Evolutionary conservation across 2,888 invertebrate species (phyloP).

Genomic region (Apamea monoglypha): DNA sequence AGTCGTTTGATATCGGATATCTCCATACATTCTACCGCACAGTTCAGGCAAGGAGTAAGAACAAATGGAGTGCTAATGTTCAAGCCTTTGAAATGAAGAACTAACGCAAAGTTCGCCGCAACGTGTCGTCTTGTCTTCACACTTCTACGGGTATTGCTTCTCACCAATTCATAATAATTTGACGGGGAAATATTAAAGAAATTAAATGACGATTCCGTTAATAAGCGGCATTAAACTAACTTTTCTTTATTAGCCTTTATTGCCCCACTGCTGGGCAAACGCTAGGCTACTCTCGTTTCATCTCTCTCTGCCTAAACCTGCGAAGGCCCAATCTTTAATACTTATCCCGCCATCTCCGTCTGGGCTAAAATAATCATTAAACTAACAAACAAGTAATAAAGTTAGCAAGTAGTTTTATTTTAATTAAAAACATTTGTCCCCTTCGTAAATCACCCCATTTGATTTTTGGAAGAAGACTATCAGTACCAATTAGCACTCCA

Average conservation of each 20-base stretch:
- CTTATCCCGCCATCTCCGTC: too few relatives aligned
- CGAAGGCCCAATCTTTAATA: too few relatives aligned
- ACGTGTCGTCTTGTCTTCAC: not conserved
- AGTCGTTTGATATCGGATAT: slow-evolving; percentile 80
- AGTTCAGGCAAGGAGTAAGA: slow-evolving; percentile 54
- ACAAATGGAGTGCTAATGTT: slow-evolving; percentile 22
- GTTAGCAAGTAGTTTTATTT: not conserved
- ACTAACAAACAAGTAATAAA: not conserved
- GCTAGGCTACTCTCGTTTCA: too few relatives aligned
- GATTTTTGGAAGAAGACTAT: not conserved
- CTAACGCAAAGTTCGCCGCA: not conserved
- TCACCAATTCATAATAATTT: not conserved
- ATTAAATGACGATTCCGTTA: not conserved
- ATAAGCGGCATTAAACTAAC: not conserved
- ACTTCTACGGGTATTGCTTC: not conserved
- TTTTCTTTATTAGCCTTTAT: too few relatives aligned
- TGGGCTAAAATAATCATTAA: too few relatives aligned
- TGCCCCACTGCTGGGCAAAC: too few relatives aligned
- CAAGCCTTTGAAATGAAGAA: not conserved
- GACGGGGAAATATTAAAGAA: too few relatives aligned
- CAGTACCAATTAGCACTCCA: slow-evolving; percentile 31
- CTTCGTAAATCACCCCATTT: not conserved
- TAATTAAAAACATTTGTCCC: too few relatives aligned
- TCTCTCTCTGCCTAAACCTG: too few relatives aligned
- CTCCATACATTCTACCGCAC: slow-evolving; percentile 67